These are phyloP conservation scores for Myotis davidii DNA, from an alignment of 2,113 vertebrate species.

Conservation along the genomic window DNA sequence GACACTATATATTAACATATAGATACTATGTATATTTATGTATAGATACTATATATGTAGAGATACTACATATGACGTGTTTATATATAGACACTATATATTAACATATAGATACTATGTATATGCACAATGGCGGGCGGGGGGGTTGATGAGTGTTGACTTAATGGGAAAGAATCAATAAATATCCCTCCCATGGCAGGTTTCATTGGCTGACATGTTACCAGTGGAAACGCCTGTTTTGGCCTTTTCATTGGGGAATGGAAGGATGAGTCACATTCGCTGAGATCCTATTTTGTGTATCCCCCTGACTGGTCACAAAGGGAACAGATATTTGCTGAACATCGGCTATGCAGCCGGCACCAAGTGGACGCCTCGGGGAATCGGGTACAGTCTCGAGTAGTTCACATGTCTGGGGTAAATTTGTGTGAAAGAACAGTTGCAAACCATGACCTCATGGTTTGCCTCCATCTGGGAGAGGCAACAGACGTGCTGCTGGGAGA, in stretches of 20 bases:
- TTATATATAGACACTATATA: not conserved
- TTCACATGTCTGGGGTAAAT: not conserved
- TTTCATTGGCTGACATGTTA: not conserved
- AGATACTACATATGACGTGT: not conserved
- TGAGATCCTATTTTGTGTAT: not conserved
- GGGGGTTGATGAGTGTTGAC: not conserved
- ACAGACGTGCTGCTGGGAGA: not conserved
- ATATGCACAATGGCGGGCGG: not conserved
- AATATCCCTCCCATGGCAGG: not conserved
- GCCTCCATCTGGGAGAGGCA: not conserved
- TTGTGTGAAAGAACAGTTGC: not conserved
- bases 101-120: not conserved
- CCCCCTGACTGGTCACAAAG: not conserved
- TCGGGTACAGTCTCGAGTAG: not conserved
- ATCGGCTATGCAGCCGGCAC: not conserved
- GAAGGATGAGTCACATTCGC: conserved; percentile 13
- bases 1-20: not conserved
- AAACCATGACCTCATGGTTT: not conserved
- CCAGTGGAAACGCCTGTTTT: not conserved
- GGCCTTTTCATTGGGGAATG: conserved; percentile 1
- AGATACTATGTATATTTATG: not conserved
- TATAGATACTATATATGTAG: too few species aligned
- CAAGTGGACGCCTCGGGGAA: not conserved
- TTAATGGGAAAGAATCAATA: conserved; percentile 12
- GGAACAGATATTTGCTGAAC: not conserved